These are phyloP conservation scores for Hypercompe scribonia DNA, from an alignment of 2,888 invertebrate species.

Conservation along the genomic window DNA sequence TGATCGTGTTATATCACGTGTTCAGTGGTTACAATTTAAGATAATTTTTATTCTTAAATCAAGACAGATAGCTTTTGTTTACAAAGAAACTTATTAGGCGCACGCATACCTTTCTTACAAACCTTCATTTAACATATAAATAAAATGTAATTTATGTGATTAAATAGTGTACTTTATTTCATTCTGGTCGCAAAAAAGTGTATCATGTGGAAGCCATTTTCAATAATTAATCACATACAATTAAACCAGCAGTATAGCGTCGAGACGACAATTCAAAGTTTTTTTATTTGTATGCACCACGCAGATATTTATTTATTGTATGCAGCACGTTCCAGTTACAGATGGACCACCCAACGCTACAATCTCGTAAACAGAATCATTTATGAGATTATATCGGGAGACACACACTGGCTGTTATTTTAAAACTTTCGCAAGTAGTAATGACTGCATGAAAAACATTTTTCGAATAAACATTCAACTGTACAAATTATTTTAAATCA, in stretches of 20 bases:
- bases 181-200: too few species aligned
- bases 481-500: background rate
- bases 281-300: background rate
- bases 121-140: too few species aligned
- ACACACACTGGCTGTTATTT: background rate
- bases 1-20: too few species aligned
- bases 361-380: constrained; percentile 1
- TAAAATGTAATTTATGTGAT: too few species aligned
- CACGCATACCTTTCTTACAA: too few species aligned
- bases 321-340: background rate
- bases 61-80: too few species aligned
- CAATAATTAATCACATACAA: background rate
- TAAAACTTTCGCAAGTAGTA: background rate
- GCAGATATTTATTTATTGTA: constrained; percentile 16
- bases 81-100: too few species aligned
- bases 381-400: constrained; percentile 1
- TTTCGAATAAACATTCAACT: background rate
- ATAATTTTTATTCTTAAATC: too few species aligned
- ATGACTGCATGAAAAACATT: background rate
- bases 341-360: constrained; percentile 20
- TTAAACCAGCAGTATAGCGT: background rate
- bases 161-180: background rate
- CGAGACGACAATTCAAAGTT: constrained; percentile 9
- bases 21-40: too few species aligned
- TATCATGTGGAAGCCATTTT: background rate